Evolutionary conservation across 2,888 invertebrate genomes (phyloP).

Genomic region (Beris chalybata): DNA sequence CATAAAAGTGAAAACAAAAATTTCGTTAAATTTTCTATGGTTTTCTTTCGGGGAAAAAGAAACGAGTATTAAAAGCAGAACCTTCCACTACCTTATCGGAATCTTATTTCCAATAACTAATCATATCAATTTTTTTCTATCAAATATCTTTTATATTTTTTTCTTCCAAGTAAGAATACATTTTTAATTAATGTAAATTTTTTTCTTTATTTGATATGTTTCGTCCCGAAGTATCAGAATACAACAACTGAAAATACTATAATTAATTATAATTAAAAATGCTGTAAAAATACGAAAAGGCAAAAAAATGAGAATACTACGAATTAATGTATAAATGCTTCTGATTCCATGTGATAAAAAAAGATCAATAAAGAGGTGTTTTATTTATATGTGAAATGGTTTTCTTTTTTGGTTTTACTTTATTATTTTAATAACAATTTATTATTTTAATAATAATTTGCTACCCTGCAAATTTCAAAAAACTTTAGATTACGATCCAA

Average conservation of each 20-base stretch:
- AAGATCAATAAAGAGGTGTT: conserved; percentile 33
- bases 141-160: too few relatives aligned
- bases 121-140: too few relatives aligned
- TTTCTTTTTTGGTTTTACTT: not conserved
- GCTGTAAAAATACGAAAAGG: conserved; percentile 1
- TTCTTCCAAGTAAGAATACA: too few relatives aligned
- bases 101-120: too few relatives aligned
- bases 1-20: not conserved
- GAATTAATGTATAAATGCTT: conserved; percentile 34
- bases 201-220: not conserved
- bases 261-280: not conserved
- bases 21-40: conserved; percentile 29
- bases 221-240: not conserved
- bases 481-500: conserved; percentile 10
- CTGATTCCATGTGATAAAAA: conserved; percentile 39
- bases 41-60: not conserved
- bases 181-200: not conserved
- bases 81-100: too few relatives aligned
- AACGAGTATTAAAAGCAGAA: too few relatives aligned
- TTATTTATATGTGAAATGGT: conserved; percentile 21
- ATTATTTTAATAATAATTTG: not conserved
- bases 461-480: too few relatives aligned
- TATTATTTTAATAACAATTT: not conserved
- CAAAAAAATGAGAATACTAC: conserved; percentile 15
- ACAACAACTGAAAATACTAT: too few relatives aligned